Percentiles rank a stretch among this genome's conserved stretches.
Evolutionary conservation across 1,140 invertebrate species (phyloP).

Genomic region (Drosophila prosaltans): DNA sequence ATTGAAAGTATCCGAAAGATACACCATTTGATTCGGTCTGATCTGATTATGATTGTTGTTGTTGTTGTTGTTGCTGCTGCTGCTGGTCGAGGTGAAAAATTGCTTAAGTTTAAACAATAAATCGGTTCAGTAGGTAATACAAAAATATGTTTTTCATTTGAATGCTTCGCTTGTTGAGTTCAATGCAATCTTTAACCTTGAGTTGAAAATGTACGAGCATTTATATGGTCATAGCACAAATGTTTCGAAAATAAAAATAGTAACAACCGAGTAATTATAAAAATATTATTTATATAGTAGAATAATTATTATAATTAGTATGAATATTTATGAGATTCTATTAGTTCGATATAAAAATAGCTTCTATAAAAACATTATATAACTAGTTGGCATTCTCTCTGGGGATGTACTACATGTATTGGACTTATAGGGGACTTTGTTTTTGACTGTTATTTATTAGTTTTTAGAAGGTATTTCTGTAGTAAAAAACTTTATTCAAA

Average conservation of each 20-base stretch:
- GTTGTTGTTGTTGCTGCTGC: not conserved
- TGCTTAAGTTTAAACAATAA: slow-evolving; percentile 19
- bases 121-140: slow-evolving; percentile 18
- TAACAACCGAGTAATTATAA: slow-evolving; percentile 1
- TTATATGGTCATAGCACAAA: slow-evolving; percentile 3
- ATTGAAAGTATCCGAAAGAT: slow-evolving; percentile 7
- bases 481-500: too few species aligned
- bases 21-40: not conserved
- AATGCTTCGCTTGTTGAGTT: slow-evolving; percentile 14
- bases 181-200: slow-evolving; percentile 13
- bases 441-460: too few species aligned
- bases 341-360: not conserved
- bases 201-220: slow-evolving; percentile 3
- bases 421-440: too few species aligned
- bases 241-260: not conserved
- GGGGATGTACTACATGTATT: too few species aligned
- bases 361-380: not conserved
- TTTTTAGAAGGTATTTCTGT: too few species aligned
- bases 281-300: slow-evolving; percentile 8
- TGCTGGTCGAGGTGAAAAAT: slow-evolving; percentile 6
- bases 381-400: not conserved
- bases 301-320: slow-evolving; percentile 18
- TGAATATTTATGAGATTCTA: slow-evolving; percentile 20
- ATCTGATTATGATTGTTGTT: not conserved
- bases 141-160: slow-evolving; percentile 5